Evolutionary conservation across 2,113 vertebrate genomes (phyloP), one percentile per base, ranked within the genome.

Genomic region (Pungitius pungitius): DNA sequence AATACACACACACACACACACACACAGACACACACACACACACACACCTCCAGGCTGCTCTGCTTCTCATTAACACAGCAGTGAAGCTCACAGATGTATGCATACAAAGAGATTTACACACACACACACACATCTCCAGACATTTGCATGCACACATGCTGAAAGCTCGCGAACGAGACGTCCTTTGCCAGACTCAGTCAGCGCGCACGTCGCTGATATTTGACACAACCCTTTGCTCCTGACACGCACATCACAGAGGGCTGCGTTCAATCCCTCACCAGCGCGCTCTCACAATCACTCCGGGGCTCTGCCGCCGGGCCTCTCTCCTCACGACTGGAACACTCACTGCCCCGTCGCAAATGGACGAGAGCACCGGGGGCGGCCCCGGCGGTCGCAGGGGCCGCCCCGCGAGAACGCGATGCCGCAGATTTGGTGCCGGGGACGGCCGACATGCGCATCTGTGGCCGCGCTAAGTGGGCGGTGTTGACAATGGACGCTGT

Each of bases 401-500:
- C 73, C 22, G 12, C 14, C 61, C 77, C 63, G n/a, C 59, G 17
- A 17, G 74, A 70, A 87, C 59, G 82, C 80, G 84, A 69, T 60
- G 82, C 75, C 78, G 55, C 73, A 68, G 78, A 65, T 84, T 81
- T 42, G 51, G 71, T 84, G 80, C 84, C 87, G 82, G 52, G 59
- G 11, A 37, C 20, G 62, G 61, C 43, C 45, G 40, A 76, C 66
- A 64, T 33, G 75, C 8, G 57, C 80, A 84, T 86, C 70, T 87
- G 87, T 43, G 73, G 75, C 69, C 10, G 15, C 17, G 70, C 76
- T 90, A 88, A 90, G 87, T 87, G 81, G 81, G 55, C 4, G 73
- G 80, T 77, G 89, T 69, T 89, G 85, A 87, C 87, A 90, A 69
- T 73, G 69, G 83, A 82, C 70, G 72, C 65, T 45, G 69, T n/a